Evolutionary conservation across 2,888 invertebrate species (phyloP), one percentile per base, ranked within the genome.

Genomic region (Pristionchus arcanus): DNA sequence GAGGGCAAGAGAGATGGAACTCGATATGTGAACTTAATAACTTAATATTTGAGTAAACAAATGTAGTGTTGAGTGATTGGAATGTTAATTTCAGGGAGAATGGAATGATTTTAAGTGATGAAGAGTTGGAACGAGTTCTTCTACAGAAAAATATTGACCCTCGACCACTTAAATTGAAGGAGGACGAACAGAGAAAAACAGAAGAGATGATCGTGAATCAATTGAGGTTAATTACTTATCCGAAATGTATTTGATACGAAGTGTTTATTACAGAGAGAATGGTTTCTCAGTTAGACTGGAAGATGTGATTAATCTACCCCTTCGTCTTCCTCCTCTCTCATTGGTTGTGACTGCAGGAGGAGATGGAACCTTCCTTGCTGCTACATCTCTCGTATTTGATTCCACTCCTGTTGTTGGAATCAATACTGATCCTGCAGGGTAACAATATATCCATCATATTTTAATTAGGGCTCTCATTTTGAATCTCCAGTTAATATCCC

Each of bases 331-430:
- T 49, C 91, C 92, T 90, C 90, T 92, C 2, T 94, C 94, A 90
- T 90, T 95, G 28, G 91, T 94, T n/a, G 93, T 94, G 49, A 94
- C 94, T 19, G 94, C 94, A 4, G 94, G 94, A 25, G 94, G 94
- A n/a, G 94, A 94, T 90, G 94, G 94, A n/a, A 94, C 94, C 4
- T 94, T 94, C 90, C 90, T 94, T 59, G 91, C 94, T 9, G 94
- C 94, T 3, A 94, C 94, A 13, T 92, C 92, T 16, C 91, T 90
- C 19, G 92, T 95, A 83, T 90, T 85, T n/a, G 92, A 93, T 90
- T 85, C 91, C 9, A 93, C 91, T 16, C 94, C 94, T n/a, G 92
- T 94, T n/a, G 93, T 94, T 77, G 94, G 94, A 42, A 94, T 94
- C 91, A 94, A 94, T 90, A 94, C 94, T 1, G 94, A 94, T 91